Base-by-base conservation (phyloP, 1,140 invertebrate species). In the Calosoma granatense region DNA sequence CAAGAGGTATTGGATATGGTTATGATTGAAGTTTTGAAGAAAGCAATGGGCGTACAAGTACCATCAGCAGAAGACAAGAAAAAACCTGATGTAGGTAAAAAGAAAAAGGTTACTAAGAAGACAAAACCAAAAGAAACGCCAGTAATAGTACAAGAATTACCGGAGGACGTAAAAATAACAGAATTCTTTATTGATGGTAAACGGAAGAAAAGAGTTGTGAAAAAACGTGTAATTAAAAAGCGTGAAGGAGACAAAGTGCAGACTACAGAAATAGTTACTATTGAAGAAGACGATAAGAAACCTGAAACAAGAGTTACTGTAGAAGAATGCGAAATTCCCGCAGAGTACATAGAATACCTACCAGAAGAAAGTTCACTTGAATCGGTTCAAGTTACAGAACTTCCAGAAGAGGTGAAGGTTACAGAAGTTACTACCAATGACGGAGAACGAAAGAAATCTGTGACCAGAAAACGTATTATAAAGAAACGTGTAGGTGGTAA, bases 151-250 rank as follows among this genome's bases (percentile, higher is more conserved):
- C 26, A 30, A 14, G 26, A 69, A 53, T 20, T 62, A 26, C 67
- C 65, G 14, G 73, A 76, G 64, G 68, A 74, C 56, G 68, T 73
- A 1, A 67, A 65, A 9, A 62, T 73, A 0, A 70, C 70, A 1
- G 66, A 76, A 54, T 64, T 68, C 9, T 21, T 57, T 17, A 59
- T 26, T 43, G 56, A 61, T 20, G 61, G 52, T 15, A 60, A 55
- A 61, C 56, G 22, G 43, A 54, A 56, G 17, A 36, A 53, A 39
- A 61, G 60, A 51, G 52, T 59, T 9, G 58, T 59, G 47, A 58
- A 59, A 51, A 64, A 64, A 57, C 43, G 62, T 2, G 51, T 55
- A 11, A 64, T 65, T 12, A 63, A 59, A 57, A 61, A 61, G 20
- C 59, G 47, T n/a, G 63, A 64, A 59, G 65, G 57, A 2, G 60